Evolutionary conservation across 2,888 invertebrate species (phyloP).

Genomic region (Heteromyza rotundicornis): DNA sequence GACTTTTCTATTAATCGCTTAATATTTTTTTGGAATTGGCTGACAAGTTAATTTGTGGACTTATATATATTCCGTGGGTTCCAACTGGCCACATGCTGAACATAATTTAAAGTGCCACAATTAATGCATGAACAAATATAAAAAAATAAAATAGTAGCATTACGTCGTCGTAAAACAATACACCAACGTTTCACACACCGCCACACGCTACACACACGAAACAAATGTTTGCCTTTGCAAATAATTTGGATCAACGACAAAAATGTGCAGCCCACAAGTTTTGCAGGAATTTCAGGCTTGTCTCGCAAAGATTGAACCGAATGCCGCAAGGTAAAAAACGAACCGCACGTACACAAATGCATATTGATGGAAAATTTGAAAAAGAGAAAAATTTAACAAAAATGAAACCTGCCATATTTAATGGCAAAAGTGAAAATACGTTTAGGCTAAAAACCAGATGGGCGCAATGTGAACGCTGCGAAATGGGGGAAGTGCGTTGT

Average conservation of each 20-base stretch:
- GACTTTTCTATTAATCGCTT: too few relatives aligned
- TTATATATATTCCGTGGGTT: too few relatives aligned
- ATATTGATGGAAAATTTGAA: not conserved
- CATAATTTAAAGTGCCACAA: too few relatives aligned
- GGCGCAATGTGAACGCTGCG: not conserved
- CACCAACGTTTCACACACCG: not conserved
- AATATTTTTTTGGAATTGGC: too few relatives aligned
- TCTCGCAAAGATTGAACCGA: slow-evolving; percentile 5
- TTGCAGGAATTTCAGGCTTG: slow-evolving; percentile 47
- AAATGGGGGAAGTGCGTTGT: not conserved
- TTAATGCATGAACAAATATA: too few relatives aligned
- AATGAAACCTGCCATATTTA: too few relatives aligned
- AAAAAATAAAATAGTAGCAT: too few relatives aligned
- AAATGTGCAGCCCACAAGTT: slow-evolving; percentile 36
- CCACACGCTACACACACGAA: not conserved
- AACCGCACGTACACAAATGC: not conserved
- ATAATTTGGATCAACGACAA: not conserved
- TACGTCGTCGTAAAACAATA: not conserved
- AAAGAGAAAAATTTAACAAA: not conserved
- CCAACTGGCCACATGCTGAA: too few relatives aligned
- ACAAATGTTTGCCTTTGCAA: not conserved
- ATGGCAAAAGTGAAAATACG: not conserved
- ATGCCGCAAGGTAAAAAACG: not conserved
- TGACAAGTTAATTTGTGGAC: too few relatives aligned
- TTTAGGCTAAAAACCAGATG: not conserved